Evolutionary conservation across 2,888 invertebrate species (phyloP), one percentile per base, ranked within the genome.

Genomic region (Cheiracanthium punctorium): DNA sequence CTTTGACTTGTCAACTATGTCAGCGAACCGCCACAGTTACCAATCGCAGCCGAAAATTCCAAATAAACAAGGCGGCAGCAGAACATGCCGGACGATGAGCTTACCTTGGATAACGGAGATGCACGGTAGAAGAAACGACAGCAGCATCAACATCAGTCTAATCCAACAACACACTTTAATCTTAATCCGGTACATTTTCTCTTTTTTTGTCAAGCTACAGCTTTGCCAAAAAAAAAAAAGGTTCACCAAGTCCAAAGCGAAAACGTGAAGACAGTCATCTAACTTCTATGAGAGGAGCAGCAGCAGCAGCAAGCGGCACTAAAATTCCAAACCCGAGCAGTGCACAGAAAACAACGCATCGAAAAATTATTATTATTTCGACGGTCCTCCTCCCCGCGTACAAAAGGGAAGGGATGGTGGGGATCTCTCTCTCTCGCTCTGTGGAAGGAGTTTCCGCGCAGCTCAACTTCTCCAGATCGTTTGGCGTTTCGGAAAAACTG

Each of bases 81-180:
- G 7, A 5, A 20, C 8, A 32, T 2, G 4, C 32, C n/a, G 14
- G 43, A 29, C 28, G 4, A 20, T 0, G n/a, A 65, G 43, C 82
- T 72, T 72, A 82, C 82, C 82, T 17, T 32, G 32, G n/a, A 43
- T 41, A n/a, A 48, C 71, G 12, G 52, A 4, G 14, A 67, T 30
- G 14, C 30, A 67, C 17, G n/a, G 30, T 8, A 29, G 67, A 29
- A 14, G 41, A 65, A 76, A n/a, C n/a, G n/a, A n/a, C 20, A 65
- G 28, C 14, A 82, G 20, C 72, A 82, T 32, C 82, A 71, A 82
- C 75, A 82, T 30, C 24, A 77, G 69, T 71, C 71, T 76, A 82
- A 82, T 82, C 82, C 82, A 82, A 37, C 48, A 41, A 37, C 48
- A 41, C 69, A 48, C 28, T 70, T 43, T 75, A 30, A 75, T 69